phyloP scores from a whole-genome alignment of 23 tunicate genomes.

The Ascidia mentula region DNA sequence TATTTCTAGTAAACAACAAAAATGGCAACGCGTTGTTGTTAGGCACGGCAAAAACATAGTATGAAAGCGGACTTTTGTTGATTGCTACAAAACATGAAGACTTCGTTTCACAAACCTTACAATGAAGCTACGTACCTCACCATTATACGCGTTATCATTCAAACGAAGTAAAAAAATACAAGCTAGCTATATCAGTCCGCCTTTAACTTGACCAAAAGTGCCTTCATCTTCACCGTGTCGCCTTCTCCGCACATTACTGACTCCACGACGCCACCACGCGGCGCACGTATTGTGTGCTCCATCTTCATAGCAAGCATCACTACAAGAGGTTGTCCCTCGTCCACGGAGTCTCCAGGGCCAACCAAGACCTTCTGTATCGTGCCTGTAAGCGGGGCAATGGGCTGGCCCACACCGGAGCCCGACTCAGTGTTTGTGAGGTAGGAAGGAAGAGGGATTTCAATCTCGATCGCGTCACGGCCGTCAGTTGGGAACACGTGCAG shows the following conservation, averaged over 20 bases:
- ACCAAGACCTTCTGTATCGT: slow-evolving; percentile 81
- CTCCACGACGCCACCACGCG: slow-evolving; percentile 92
- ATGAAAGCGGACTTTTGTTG: too few relatives aligned
- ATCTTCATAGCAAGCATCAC: slow-evolving; percentile 98
- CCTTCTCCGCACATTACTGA: slow-evolving; percentile 64
- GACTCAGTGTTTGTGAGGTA: slow-evolving; percentile 28
- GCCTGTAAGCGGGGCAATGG: slow-evolving; percentile 97
- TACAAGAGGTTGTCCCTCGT: slow-evolving; percentile 85
- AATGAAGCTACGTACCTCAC: too few relatives aligned
- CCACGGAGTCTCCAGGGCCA: slow-evolving; percentile 71
- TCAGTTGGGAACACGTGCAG: slow-evolving; percentile 34
- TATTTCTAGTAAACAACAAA: too few relatives aligned
- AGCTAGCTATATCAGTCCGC: too few relatives aligned
- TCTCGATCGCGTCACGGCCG: slow-evolving; percentile 7
- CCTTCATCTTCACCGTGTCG: slow-evolving; percentile 73
- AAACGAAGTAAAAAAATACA: too few relatives aligned
- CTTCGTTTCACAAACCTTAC: too few relatives aligned
- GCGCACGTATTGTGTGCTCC: slow-evolving; percentile 95
- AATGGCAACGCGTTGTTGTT: too few relatives aligned
- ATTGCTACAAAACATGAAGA: too few relatives aligned
- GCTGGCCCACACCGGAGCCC: slow-evolving; percentile 35
- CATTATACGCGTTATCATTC: too few relatives aligned
- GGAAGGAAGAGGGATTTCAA: slow-evolving; percentile 37
- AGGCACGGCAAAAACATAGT: too few relatives aligned
- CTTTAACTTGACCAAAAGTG: slow-evolving; percentile 52